phyloP scores from a whole-genome alignment of 2,888 invertebrate genomes.

The Xylocampa areola region DNA sequence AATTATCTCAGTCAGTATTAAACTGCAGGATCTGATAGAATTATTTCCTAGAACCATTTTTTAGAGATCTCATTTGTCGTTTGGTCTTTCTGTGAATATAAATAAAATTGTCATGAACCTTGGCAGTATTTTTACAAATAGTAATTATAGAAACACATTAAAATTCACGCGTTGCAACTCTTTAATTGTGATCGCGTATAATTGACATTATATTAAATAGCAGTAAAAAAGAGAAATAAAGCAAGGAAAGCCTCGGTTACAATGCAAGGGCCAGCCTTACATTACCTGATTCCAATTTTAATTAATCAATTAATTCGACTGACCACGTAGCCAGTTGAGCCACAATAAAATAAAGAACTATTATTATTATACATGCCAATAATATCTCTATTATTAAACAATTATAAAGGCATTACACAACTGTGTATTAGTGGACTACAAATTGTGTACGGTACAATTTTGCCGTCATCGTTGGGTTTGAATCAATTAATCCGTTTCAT shows the following conservation, averaged over 20 bases:
- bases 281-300: constrained; percentile 21
- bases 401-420: constrained; percentile 58
- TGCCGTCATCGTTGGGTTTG: constrained; percentile 18
- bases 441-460: constrained; percentile 36
- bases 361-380: constrained; percentile 38
- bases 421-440: constrained; percentile 28
- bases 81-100: too few species aligned
- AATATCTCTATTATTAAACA: constrained; percentile 52
- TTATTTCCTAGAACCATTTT: too few species aligned
- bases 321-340: constrained; percentile 9
- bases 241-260: background rate
- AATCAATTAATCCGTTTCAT: constrained; percentile 13
- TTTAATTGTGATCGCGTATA: too few species aligned
- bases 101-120: too few species aligned
- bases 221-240: too few species aligned
- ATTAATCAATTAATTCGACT: constrained; percentile 34
- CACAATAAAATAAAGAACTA: constrained; percentile 18
- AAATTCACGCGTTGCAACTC: too few species aligned
- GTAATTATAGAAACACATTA: too few species aligned
- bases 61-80: too few species aligned
- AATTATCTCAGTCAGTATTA: too few species aligned
- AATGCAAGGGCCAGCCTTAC: background rate
- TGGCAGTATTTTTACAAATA: too few species aligned
- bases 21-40: too few species aligned
- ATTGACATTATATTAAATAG: too few species aligned